Percentiles rank a stretch among this genome's conserved stretches.
phyloP scores from a whole-genome alignment of 1,140 invertebrate genomes.

The Contarinia nasturtii region DNA sequence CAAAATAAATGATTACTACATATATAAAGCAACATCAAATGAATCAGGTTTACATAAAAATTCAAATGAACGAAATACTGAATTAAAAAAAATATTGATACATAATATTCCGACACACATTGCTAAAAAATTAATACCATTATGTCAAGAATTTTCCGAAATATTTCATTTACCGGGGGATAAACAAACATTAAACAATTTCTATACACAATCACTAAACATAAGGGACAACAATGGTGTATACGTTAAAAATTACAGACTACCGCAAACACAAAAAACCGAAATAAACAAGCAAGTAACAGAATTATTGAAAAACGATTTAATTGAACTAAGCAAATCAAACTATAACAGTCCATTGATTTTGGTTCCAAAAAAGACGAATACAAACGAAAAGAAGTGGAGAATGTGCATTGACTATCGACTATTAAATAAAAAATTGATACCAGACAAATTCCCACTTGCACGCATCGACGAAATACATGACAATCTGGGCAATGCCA shows the following conservation, averaged over 20 bases:
- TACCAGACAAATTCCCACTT: slow-evolving; percentile 24
- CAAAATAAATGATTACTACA: no score
- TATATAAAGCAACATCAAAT: no score
- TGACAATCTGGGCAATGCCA: slow-evolving; percentile 14
- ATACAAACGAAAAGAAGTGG: slow-evolving; percentile 4
- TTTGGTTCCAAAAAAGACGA: slow-evolving; percentile 24
- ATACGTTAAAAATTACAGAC: slow-evolving; percentile 1
- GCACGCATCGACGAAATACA: slow-evolving; percentile 25
- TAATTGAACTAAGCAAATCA: slow-evolving; percentile 11
- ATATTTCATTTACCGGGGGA: neutral
- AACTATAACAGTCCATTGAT: slow-evolving; percentile 24
- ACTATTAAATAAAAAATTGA: slow-evolving; percentile 22
- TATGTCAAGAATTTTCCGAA: slow-evolving; percentile 1
- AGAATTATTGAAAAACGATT: slow-evolving; percentile 9
- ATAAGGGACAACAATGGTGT: no score
- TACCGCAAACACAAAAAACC: slow-evolving; percentile 1
- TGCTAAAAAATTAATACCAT: neutral
- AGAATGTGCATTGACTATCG: slow-evolving; percentile 28
- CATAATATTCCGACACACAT: no score
- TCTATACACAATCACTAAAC: neutral
- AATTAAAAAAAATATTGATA: neutral
- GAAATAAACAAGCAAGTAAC: slow-evolving; percentile 8
- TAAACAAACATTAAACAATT: neutral
- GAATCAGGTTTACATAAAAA: no score
- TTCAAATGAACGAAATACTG: neutral